These are phyloP conservation scores for Oreocharis arfaki DNA, from an alignment of 2,113 vertebrate species.

Conservation along the genomic window DNA sequence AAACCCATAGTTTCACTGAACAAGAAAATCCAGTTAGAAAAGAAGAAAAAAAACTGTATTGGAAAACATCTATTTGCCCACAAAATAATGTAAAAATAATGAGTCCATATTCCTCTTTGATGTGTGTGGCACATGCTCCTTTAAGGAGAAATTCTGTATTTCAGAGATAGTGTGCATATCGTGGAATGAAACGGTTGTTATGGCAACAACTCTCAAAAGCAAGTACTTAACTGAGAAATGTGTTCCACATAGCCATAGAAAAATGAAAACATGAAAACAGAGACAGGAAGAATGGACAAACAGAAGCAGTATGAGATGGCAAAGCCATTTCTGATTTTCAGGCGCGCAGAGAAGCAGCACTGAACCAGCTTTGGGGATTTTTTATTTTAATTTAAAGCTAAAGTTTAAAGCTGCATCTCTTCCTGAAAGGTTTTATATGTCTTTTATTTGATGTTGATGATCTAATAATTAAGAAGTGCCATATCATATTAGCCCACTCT, in stretches of 20 bases:
- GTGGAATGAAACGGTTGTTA: slow-evolving; percentile 82
- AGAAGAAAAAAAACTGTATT: slow-evolving; percentile 60
- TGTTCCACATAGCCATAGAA: slow-evolving; percentile 80
- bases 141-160: slow-evolving; percentile 82
- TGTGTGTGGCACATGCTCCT: slow-evolving; percentile 77
- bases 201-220: slow-evolving; percentile 84
- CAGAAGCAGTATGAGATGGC: slow-evolving; percentile 67
- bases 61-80: slow-evolving; percentile 80
- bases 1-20: slow-evolving; percentile 69
- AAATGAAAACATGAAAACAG: slow-evolving; percentile 83
- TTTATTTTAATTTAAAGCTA: slow-evolving; percentile 13
- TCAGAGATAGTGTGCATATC: slow-evolving; percentile 82
- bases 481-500: neutral
- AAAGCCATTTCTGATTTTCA: slow-evolving; percentile 49
- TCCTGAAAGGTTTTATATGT: neutral
- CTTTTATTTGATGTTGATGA: neutral
- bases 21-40: slow-evolving; percentile 74
- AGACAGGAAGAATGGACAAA: slow-evolving; percentile 76
- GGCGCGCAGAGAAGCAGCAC: neutral
- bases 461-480: slow-evolving; percentile 18
- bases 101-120: slow-evolving; percentile 79
- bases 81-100: slow-evolving; percentile 85
- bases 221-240: slow-evolving; percentile 82
- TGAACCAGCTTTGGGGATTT: neutral
- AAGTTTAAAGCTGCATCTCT: neutral